A percentile compares a stretch with the other conserved stretches of the same genome.
These are phyloP conservation scores for Acromyrmex charruanus DNA, from an alignment of 1,140 invertebrate genomes.

Conservation along the genomic window DNA sequence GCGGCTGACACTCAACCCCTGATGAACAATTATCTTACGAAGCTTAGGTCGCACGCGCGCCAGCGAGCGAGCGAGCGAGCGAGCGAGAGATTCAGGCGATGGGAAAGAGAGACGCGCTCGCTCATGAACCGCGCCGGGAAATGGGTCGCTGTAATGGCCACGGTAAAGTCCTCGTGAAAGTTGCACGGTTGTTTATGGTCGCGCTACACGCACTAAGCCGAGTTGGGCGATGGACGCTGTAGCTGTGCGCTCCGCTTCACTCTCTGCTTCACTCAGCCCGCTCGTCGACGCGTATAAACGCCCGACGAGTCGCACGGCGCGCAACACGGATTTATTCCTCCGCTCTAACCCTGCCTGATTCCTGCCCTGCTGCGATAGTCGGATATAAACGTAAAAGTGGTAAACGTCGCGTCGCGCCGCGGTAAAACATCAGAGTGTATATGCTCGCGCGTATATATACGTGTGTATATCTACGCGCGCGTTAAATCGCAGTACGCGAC, in stretches of 20 bases:
- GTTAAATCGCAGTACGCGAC: conserved; percentile 42
- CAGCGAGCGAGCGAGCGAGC: conserved; percentile 13
- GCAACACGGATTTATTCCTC: conserved; percentile 47
- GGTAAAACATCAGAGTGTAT: conserved; percentile 32
- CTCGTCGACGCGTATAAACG: conserved; percentile 38
- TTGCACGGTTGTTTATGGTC: conserved; percentile 69
- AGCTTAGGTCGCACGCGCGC: conserved; percentile 46
- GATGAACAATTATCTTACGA: conserved; percentile 74
- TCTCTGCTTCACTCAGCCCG: conserved; percentile 16
- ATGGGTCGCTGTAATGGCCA: conserved; percentile 68
- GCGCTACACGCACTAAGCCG: conserved; percentile 59
- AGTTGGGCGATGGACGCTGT: background rate
- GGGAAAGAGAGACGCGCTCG: background rate
- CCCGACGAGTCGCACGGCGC: background rate
- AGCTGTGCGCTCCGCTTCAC: conserved; percentile 13
- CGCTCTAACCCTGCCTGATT: conserved; percentile 4
- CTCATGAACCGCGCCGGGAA: conserved; percentile 65
- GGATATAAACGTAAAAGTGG: conserved; percentile 62
- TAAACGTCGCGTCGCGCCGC: conserved; percentile 33
- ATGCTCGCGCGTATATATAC: background rate
- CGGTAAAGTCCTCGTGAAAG: conserved; percentile 75
- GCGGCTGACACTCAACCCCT: conserved; percentile 57
- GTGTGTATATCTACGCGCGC: background rate
- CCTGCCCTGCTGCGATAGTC: background rate
- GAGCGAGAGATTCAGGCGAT: background rate